Evolutionary conservation across 2,113 vertebrate genomes (phyloP), one percentile per base, ranked within the genome.

Genomic region (Diadophis punctatus): DNA sequence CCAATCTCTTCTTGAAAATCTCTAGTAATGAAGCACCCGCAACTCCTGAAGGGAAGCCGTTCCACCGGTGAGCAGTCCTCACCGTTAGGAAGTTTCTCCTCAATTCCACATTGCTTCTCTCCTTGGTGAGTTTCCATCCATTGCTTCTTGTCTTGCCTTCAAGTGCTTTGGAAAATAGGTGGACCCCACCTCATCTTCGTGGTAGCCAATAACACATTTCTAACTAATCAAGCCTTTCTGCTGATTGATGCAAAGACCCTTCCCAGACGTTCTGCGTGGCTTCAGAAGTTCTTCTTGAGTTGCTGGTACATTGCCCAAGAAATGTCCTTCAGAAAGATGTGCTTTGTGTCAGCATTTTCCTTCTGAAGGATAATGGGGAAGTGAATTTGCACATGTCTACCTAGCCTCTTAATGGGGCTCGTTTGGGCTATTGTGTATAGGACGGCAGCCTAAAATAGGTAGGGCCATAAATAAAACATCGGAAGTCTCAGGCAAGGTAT

Each of bases 391-490:
- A 5, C 14, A 20, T 89, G 39, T 89, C 88, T 89, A 63, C 88
- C 27, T 3, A 27, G 23, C 23, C 1, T 34, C 25, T 46, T 23
- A 60, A 89, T 46, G 51, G 34, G 23, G 23, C 39, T 43, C 56
- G 27, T 43, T 60, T 56, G 56, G 39, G 10, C 30, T n/a, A 34
- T 87, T n/a, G 48, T n/a, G 49, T 87, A n/a, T 16, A 89, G 52
- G 18, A 88, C 2, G 11, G 52, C 30, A 58, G 88, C 12, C 34
- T 23, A 60, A 89, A 89, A 60, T 25, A 46, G 25, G 90, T 4
- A 46, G 11, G 43, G 48, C 34, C 90, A 91, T 91, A 91, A 91
- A 91, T 85, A 85, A 91, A 53, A 91, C 18, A 80, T 80, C 27
- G 30, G 39, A 10, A 18, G 74, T 25, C 23, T 85, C 46, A 34